phyloP scores from a whole-genome alignment of 2,888 invertebrate genomes.

The Drosophila hawaiiensis region DNA sequence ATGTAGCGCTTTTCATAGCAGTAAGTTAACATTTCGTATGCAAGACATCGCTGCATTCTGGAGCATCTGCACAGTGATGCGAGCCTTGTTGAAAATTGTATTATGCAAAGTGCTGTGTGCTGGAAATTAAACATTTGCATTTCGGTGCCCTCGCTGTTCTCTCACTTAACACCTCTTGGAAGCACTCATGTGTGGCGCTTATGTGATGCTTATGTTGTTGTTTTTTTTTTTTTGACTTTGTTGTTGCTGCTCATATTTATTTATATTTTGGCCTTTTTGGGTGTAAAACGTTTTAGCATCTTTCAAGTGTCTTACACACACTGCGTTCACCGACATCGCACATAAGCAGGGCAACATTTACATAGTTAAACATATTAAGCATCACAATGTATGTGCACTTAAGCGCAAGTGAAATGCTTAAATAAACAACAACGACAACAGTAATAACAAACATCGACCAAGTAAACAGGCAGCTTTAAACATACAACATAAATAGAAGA shows the following conservation, averaged over 20 bases:
- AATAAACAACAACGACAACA: constrained; percentile 60
- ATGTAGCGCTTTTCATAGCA: constrained; percentile 69
- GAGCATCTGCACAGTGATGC: constrained; percentile 67
- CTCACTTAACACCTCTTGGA: constrained; percentile 71
- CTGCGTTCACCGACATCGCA: too few species aligned
- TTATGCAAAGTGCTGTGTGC: constrained; percentile 52
- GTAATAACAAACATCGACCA: constrained; percentile 39
- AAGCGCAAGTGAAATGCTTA: constrained; percentile 73
- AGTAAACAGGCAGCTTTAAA: constrained; percentile 33
- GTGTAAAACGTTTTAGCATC: constrained; percentile 75
- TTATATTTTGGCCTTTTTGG: constrained; percentile 75
- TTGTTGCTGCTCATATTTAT: constrained; percentile 67
- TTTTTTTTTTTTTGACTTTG: constrained; percentile 22
- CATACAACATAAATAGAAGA: constrained; percentile 8
- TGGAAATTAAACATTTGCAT: constrained; percentile 66
- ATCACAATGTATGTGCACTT: constrained; percentile 50
- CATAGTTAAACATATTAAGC: constrained; percentile 78
- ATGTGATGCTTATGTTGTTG: constrained; percentile 24
- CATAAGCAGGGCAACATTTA: constrained; percentile 73
- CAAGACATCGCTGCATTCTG: constrained; percentile 66
- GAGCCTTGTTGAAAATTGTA: constrained; percentile 45
- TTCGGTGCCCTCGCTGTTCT: constrained; percentile 28
- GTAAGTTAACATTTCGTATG: constrained; percentile 72
- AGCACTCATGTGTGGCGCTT: constrained; percentile 74
- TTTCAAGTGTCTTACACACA: constrained; percentile 60